Evolutionary conservation across 2,888 invertebrate species (phyloP).

Genomic region (Cistogaster globosa): DNA sequence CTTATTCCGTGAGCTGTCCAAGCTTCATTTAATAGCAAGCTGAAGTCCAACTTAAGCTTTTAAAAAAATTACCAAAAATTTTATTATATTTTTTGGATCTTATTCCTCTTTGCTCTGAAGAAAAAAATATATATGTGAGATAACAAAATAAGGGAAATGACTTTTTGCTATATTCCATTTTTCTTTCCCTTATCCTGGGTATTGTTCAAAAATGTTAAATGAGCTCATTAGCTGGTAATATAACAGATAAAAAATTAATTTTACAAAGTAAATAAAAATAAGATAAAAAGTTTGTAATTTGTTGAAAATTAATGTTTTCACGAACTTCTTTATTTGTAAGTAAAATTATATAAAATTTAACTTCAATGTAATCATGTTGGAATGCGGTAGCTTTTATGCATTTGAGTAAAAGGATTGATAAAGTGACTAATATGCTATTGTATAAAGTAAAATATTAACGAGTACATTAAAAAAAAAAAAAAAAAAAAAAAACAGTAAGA

Average conservation of each 20-base stretch:
- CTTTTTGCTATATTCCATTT: neutral
- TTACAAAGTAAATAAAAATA: slow-evolving; percentile 3
- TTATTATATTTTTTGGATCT: neutral
- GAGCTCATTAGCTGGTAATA: slow-evolving; percentile 58
- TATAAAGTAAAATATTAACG: no score
- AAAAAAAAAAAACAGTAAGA: no score
- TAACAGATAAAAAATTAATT: slow-evolving; percentile 15
- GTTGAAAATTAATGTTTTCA: slow-evolving; percentile 36
- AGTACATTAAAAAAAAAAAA: no score
- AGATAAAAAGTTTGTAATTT: slow-evolving; percentile 41
- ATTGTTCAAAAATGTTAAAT: slow-evolving; percentile 52
- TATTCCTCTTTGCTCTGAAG: neutral
- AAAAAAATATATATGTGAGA: neutral
- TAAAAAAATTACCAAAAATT: no score
- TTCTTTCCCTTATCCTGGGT: neutral
- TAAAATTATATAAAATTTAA: no score
- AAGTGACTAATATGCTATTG: no score
- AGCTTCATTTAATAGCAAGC: no score
- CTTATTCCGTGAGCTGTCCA: no score
- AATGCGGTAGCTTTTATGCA: no score
- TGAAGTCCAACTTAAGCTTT: no score
- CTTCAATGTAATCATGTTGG: neutral
- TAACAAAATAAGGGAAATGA: neutral
- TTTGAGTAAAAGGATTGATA: no score
- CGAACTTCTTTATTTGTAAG: neutral